phyloP scores from a whole-genome alignment of 2,113 vertebrate species.

The Casuarius casuarius region DNA sequence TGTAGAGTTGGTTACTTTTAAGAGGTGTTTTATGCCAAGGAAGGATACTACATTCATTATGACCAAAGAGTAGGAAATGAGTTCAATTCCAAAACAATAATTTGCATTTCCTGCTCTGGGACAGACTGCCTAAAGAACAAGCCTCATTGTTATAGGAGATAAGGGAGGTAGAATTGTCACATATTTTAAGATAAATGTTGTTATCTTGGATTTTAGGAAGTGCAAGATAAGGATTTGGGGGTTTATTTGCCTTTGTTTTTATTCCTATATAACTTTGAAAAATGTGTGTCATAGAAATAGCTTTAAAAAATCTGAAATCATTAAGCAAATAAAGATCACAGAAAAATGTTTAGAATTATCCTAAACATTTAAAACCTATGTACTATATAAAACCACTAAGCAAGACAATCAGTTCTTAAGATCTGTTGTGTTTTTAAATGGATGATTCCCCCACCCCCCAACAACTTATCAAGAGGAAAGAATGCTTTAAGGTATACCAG shows the following conservation, averaged over 20 bases:
- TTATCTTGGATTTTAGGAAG: not conserved
- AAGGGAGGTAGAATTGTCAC: not conserved
- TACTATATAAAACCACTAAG: not conserved
- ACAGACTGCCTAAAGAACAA: constrained; percentile 16
- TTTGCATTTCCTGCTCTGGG: constrained; percentile 43
- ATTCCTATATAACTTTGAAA: not conserved
- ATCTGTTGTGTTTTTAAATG: not conserved
- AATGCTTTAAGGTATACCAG: not conserved
- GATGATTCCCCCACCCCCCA: not conserved
- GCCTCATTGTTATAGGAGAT: not conserved
- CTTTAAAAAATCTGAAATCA: not conserved
- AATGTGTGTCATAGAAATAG: not conserved
- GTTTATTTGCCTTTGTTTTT: not conserved
- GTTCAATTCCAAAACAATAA: constrained; percentile 29
- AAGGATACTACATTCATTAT: not conserved
- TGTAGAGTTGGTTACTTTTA: not conserved
- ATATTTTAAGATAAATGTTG: not conserved
- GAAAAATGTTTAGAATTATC: not conserved
- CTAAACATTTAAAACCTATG: not conserved
- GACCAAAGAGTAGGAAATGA: constrained; percentile 52
- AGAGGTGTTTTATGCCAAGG: not conserved
- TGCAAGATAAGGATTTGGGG: not conserved
- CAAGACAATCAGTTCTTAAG: not conserved
- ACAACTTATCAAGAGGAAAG: not conserved
- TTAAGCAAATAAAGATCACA: not conserved